Evolutionary conservation across 2,113 vertebrate genomes (phyloP), one percentile per base, ranked within the genome.

Genomic region (Hippocampus abdominalis): DNA sequence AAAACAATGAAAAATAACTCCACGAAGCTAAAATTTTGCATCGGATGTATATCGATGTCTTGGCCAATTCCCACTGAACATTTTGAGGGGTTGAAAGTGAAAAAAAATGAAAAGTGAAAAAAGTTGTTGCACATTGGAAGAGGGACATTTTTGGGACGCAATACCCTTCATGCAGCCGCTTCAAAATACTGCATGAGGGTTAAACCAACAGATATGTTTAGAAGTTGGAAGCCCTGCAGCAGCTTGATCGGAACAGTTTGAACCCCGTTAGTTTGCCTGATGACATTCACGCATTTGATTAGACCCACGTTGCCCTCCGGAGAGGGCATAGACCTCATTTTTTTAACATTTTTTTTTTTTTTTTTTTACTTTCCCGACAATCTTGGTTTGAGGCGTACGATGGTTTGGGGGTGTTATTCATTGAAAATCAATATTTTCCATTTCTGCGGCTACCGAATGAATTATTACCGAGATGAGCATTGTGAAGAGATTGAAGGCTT

Each of bases 341-440:
- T 53, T 9, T 53, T 53, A n/a, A n/a, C 20, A 1, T 53, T 2
- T 53, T n/a, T 23, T 56, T 10, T 44, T 1, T 21, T 81, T 88
- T 84, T 81, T 75, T 66, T 76, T 72, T 60, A 69, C 74, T 67
- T 79, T 74, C 78, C 70, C 0, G 51, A 64, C 69, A 73, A 75
- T 75, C 75, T 72, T 40, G 36, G 79, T 64, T 66, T 60, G 57
- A 73, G 42, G 64, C 72, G 73, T 72, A 64, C 70, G 76, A 73
- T 76, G 81, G 78, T 88, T 86, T 83, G 73, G 70, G 62, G 81
- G 76, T 84, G 87, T 85, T 87, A 75, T 82, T 88, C 80, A 87
- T 85, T 86, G 84, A 86, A 87, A 89, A 91, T 89, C 88, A 85
- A 90, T 89, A 87, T 86, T 87, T 91, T 89, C 85, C 75, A 87